Evolutionary conservation across 2,797 vertebrate genomes (phyloP).

Genomic region (Schizopygopsis malacanthus): DNA sequence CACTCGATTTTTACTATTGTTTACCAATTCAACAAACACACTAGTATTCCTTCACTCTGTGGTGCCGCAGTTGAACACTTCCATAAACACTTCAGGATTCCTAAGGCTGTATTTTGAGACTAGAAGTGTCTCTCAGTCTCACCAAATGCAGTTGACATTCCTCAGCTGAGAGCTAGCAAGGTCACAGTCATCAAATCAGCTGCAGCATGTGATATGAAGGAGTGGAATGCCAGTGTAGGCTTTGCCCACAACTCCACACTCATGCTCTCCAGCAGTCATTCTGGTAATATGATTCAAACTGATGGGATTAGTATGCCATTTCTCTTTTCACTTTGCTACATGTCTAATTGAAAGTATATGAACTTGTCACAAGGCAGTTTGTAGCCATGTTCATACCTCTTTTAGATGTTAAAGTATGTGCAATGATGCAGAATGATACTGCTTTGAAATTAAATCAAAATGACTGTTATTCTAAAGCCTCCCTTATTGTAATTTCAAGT

Average conservation of each 20-base stretch:
- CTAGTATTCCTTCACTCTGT: constrained; percentile 2
- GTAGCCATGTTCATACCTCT: background rate
- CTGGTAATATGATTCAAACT: background rate
- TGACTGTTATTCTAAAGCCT: background rate
- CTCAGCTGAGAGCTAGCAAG: constrained; percentile 56
- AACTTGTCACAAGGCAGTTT: background rate
- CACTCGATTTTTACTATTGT: background rate
- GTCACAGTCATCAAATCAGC: constrained; percentile 50
- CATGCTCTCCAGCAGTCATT: background rate
- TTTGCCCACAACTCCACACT: constrained; percentile 28
- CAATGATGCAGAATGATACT: background rate
- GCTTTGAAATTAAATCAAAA: background rate
- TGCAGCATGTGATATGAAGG: constrained; percentile 58
- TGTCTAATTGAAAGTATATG: background rate
- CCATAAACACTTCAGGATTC: constrained; percentile 46
- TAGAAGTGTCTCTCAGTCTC: constrained; percentile 44
- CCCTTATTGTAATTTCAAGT: background rate
- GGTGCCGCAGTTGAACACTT: background rate
- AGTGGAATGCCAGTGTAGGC: constrained; percentile 41
- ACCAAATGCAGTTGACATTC: constrained; percentile 58
- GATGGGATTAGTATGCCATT: background rate
- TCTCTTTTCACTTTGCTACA: constrained; percentile 5
- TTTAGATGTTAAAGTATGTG: background rate
- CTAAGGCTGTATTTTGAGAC: constrained; percentile 56
- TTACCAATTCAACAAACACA: constrained; percentile 3